Percentiles rank a stretch among this genome's conserved stretches.
phyloP scores from a whole-genome alignment of 2,113 vertebrate species.

The Corythornis madagascariensis region DNA sequence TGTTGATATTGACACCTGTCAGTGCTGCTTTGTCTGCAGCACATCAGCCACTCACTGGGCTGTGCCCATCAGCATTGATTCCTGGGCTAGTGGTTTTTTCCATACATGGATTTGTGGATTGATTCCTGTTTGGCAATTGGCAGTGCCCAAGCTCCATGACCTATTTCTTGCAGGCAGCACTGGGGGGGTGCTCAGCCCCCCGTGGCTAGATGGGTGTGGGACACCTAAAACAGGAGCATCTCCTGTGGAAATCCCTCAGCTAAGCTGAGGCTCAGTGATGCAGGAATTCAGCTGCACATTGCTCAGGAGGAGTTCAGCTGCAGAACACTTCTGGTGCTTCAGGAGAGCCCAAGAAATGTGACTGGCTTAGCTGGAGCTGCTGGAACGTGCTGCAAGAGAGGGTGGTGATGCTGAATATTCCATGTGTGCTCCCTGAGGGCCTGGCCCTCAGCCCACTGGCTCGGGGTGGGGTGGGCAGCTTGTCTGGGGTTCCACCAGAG shows the following conservation, averaged over 20 bases:
- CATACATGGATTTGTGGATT: not conserved
- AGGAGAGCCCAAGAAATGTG: not conserved
- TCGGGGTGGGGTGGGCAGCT: not conserved
- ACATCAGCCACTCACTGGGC: not conserved
- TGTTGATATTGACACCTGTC: not conserved
- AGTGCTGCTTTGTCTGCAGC: not conserved
- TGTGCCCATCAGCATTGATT: not conserved
- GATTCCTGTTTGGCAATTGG: constrained; percentile 5
- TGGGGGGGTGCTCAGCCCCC: not conserved
- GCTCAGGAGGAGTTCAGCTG: not conserved
- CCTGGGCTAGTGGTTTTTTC: no score
- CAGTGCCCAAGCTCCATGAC: not conserved
- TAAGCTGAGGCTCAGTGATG: not conserved
- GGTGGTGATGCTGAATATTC: not conserved
- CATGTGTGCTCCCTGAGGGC: not conserved
- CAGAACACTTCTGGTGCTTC: not conserved
- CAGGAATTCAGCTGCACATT: not conserved
- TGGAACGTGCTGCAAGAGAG: not conserved
- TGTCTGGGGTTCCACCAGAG: not conserved
- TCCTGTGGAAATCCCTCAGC: not conserved
- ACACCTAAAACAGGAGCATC: fast-evolving
- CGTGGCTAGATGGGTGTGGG: not conserved
- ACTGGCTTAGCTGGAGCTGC: not conserved
- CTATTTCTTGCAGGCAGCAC: not conserved
- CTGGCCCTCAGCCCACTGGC: not conserved